A percentile compares a stretch with the other conserved stretches of the same genome.
Evolutionary conservation across 2,797 vertebrate species (phyloP).

Genomic region (Hydrolagus colliei): DNA sequence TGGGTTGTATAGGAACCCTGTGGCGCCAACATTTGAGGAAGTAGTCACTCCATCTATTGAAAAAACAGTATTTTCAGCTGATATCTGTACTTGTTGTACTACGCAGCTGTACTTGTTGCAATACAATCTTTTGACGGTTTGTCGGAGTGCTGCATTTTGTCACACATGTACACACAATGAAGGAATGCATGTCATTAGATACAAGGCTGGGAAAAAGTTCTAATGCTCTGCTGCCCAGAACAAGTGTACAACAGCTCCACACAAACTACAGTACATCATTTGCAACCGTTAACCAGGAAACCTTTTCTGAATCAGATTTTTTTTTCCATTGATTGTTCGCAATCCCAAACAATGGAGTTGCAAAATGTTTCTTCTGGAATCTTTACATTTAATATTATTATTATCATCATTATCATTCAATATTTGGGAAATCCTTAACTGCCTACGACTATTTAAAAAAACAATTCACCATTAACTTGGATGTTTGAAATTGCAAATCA

Average conservation of each 20-base stretch:
- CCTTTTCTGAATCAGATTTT: neutral
- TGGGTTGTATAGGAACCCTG: neutral
- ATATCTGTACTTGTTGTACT: neutral
- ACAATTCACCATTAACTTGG: no score
- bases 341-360: neutral
- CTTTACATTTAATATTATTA: no score
- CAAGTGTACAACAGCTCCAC: no score
- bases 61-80: neutral
- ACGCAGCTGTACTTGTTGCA: neutral
- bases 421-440: no score
- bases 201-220: neutral
- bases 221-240: neutral
- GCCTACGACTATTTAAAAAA: no score
- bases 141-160: neutral
- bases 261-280: neutral
- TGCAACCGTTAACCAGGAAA: neutral
- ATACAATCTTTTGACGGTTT: neutral
- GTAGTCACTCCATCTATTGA: neutral
- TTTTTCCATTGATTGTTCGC: neutral
- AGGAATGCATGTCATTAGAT: neutral
- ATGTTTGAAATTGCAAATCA: no score
- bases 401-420: no score
- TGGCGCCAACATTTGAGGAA: neutral
- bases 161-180: neutral
- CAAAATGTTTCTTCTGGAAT: neutral